Base-by-base conservation (phyloP, 2,888 invertebrate genomes). In the Dione juno region DNA sequence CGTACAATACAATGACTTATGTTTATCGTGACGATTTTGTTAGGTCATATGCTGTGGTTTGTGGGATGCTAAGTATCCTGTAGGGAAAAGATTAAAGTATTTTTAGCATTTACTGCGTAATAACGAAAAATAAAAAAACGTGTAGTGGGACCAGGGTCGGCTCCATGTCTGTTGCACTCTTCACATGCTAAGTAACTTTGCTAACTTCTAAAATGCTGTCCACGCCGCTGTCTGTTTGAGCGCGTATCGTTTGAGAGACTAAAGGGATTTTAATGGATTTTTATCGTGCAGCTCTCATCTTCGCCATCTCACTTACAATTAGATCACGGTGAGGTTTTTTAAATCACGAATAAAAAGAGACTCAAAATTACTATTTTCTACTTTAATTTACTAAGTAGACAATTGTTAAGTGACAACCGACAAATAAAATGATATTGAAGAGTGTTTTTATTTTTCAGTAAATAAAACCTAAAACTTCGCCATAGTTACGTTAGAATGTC, bases 61-160 rank as follows among this genome's bases (percentile, higher is more conserved):
- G 43, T 3, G 61, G 14, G 45, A 43, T 45, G 28, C n/a, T 28
- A 61, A 61, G 61, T 61, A 45, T 61, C 61, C 61, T 61, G 35
- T 61, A 28, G 61, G 61, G 45, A 61, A 61, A 61, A 61, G 61
- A 61, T 61, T 28, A 45, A n/a, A n/a, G 45, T 61, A 61, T 61
- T 45, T 61, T 61, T 61, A 61, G 45, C 45, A 7, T 43, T 57
- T 43, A 19, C n/a, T 45, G 59, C 21, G 45, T 16, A 57, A 54
- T 54, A 37, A 57, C 57, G 16, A 37, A 16, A 57, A 50, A 50
- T 16, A 35, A 28, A 53, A 53, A 28, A 8, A 54, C n/a, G 35
- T 54, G 35, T 54, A 54, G 35, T 54, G 57, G 14, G 21, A 28
- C 21, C 53, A 28, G 28, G 53, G 14, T 28, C 53, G 53, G n/a